Conservation (phyloP, 2,797 vertebrate genomes). For the Propithecus perrieri region DNA sequence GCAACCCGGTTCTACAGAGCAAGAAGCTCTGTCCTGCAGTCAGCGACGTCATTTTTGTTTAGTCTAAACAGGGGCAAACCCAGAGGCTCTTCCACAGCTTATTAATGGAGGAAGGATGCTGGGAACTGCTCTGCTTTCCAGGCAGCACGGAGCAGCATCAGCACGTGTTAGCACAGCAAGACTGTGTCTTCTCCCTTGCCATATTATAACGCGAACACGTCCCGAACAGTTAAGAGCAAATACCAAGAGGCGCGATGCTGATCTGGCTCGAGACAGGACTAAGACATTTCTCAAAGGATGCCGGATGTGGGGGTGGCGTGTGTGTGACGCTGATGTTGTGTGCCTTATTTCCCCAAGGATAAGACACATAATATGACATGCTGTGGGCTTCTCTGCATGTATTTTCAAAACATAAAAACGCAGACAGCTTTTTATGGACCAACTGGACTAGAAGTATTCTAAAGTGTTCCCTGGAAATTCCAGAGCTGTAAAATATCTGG, state of each 20-base stretch:
- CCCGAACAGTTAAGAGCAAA: background rate
- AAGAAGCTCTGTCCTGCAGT: fast-evolving
- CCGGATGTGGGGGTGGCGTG: fast-evolving
- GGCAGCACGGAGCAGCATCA: background rate
- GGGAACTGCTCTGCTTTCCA: background rate
- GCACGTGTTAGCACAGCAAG: background rate
- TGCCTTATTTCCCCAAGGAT: background rate
- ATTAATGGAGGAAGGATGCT: background rate
- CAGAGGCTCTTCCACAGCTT: fast-evolving
- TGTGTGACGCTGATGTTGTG: fast-evolving
- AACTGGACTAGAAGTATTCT: background rate
- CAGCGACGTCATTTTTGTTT: fast-evolving
- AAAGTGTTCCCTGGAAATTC: constrained; percentile 28
- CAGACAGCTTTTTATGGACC: background rate
- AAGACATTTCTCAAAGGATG: background rate
- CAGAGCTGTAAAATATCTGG: background rate
- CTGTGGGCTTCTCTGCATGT: background rate
- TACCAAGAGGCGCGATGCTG: background rate
- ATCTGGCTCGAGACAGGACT: background rate
- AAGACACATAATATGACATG: background rate
- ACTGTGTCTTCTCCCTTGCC: background rate
- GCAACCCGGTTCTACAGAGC: background rate
- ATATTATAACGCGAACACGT: background rate
- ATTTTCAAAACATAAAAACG: constrained; percentile 39
- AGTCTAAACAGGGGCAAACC: background rate